Evolutionary conservation across 2,888 invertebrate species (phyloP).

Genomic region (Ganaspis brasiliensis): DNA sequence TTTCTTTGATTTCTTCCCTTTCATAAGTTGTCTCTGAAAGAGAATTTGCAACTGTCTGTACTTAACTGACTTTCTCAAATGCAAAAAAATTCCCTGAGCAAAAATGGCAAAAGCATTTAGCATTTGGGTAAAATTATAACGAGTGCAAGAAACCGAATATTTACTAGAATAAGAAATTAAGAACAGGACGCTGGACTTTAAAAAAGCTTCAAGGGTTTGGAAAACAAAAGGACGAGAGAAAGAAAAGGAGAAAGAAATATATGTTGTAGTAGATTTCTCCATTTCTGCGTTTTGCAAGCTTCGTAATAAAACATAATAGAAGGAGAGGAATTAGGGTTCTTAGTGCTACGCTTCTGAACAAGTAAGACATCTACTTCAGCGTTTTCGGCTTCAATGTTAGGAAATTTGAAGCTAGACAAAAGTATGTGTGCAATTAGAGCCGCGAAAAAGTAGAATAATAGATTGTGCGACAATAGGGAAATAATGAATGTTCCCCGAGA

Average conservation of each 20-base stretch:
- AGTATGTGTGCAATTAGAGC: neutral
- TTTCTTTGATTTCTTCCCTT: too few relatives aligned
- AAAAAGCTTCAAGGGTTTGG: slow-evolving; percentile 26
- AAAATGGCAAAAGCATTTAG: slow-evolving; percentile 20
- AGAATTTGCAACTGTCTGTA: slow-evolving; percentile 9
- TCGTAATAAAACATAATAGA: slow-evolving; percentile 27
- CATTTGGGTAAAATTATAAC: slow-evolving; percentile 20
- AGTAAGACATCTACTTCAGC: slow-evolving; percentile 17
- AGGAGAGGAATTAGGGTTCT: slow-evolving; percentile 12
- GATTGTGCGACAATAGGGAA: too few relatives aligned
- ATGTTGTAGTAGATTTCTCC: neutral
- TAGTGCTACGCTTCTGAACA: neutral
- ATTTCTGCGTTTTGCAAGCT: neutral
- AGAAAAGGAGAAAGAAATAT: neutral
- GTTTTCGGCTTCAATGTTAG: neutral
- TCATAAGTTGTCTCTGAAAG: neutral
- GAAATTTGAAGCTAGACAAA: neutral
- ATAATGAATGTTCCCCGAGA: too few relatives aligned
- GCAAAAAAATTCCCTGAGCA: neutral
- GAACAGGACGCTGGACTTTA: neutral
- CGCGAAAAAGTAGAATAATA: neutral
- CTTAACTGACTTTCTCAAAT: neutral
- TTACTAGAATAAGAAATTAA: slow-evolving; percentile 26
- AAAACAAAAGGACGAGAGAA: slow-evolving; percentile 12
- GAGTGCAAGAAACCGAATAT: slow-evolving; percentile 5